Conservation (phyloP, 2,888 invertebrate species). For the Meghimatium bilineatum region DNA sequence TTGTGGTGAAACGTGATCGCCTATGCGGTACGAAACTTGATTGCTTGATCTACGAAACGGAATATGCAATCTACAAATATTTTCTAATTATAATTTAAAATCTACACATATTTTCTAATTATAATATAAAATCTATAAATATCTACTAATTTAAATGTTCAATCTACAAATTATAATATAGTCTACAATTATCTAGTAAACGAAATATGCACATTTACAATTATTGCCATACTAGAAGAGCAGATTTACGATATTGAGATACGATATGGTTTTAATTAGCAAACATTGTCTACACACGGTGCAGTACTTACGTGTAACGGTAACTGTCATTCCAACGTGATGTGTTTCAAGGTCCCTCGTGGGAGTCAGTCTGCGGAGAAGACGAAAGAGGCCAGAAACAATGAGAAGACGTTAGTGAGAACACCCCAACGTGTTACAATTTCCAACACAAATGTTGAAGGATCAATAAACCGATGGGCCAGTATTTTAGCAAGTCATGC, state of each 20-base stretch:
- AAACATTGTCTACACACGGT: not conserved
- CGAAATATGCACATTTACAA: too few relatives aligned
- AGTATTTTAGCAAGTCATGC: constrained; percentile 2
- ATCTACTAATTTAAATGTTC: not conserved
- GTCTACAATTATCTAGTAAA: not conserved
- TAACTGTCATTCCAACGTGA: not conserved
- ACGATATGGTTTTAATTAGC: too few relatives aligned
- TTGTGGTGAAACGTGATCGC: too few relatives aligned
- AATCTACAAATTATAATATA: not conserved
- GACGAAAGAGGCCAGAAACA: not conserved
- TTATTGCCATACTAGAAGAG: too few relatives aligned
- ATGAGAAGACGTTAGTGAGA: constrained; percentile 5
- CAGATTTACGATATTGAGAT: too few relatives aligned
- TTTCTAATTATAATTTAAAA: too few relatives aligned
- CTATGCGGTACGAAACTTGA: too few relatives aligned
- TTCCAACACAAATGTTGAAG: not conserved
- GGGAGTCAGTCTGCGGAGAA: not conserved
- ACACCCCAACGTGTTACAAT: not conserved
- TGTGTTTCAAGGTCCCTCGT: not conserved
- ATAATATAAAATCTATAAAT: too few relatives aligned
- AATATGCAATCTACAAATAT: too few relatives aligned
- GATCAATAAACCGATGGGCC: constrained; percentile 22
- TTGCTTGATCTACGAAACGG: too few relatives aligned
- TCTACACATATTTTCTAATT: too few relatives aligned
- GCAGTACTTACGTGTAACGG: not conserved